Conservation (phyloP, 2,113 vertebrate species). For the Trachemys scripta region DNA sequence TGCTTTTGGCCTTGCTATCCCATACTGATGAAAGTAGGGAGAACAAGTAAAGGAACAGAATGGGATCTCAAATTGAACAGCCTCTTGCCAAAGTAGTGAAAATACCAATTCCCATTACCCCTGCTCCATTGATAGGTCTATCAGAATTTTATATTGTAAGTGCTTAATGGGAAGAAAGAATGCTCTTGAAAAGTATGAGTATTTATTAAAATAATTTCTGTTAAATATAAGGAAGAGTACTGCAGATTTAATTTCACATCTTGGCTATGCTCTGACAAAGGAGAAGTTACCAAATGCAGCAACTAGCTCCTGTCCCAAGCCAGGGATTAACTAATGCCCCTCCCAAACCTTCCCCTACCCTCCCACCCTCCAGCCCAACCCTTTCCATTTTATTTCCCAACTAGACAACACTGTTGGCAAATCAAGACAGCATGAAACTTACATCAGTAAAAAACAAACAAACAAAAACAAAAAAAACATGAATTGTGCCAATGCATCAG, state of each 20-base stretch:
- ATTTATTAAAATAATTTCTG: slow-evolving; percentile 74
- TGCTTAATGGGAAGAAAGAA: slow-evolving; percentile 65
- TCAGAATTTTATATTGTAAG: slow-evolving; percentile 14
- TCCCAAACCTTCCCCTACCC: slow-evolving; percentile 47
- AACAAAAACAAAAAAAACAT: not conserved
- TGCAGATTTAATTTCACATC: slow-evolving; percentile 81
- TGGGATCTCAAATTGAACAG: slow-evolving; percentile 32
- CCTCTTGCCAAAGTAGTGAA: slow-evolving; percentile 59
- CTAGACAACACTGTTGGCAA: slow-evolving; percentile 77
- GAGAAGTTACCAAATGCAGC: slow-evolving; percentile 69
- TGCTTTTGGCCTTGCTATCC: slow-evolving; percentile 49
- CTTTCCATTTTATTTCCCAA: slow-evolving; percentile 66
- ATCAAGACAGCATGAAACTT: slow-evolving; percentile 75
- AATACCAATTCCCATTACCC: slow-evolving; percentile 57
- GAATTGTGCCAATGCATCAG: slow-evolving; percentile 15
- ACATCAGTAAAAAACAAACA: slow-evolving; percentile 61
- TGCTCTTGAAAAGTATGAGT: slow-evolving; percentile 68
- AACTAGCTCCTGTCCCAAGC: slow-evolving; percentile 70
- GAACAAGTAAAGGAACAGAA: slow-evolving; percentile 50
- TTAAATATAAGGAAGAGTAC: slow-evolving; percentile 77
- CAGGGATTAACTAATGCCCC: slow-evolving; percentile 78
- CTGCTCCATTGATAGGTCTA: slow-evolving; percentile 45
- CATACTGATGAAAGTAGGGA: slow-evolving; percentile 52
- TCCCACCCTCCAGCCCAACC: slow-evolving; percentile 22
- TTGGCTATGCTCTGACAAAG: slow-evolving; percentile 79